These are phyloP conservation scores for Lepus townsendii DNA, from an alignment of 2,797 vertebrate species.

Conservation along the genomic window DNA sequence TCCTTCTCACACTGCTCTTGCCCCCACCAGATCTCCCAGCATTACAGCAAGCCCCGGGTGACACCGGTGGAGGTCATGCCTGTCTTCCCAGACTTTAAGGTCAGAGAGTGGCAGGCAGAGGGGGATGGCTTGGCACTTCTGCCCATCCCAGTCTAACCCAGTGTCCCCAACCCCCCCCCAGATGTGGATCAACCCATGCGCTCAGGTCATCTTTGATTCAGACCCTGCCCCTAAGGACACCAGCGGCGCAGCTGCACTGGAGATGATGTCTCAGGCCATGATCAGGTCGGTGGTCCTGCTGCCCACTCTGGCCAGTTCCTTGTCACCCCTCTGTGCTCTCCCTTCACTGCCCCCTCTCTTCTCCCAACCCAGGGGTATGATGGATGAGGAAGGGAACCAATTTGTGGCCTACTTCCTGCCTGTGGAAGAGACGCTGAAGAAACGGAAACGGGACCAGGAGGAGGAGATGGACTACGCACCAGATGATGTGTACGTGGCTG, in stretches of 20 bases:
- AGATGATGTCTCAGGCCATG: constrained; percentile 99
- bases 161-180: constrained; percentile 73
- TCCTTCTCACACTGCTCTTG: neutral
- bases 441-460: constrained; percentile 95
- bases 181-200: constrained; percentile 99
- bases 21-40: constrained; percentile 91
- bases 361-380: constrained; percentile 93
- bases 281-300: constrained; percentile 91
- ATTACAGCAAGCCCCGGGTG: constrained; percentile 97
- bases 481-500: constrained; percentile 93
- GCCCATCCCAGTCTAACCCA: neutral
- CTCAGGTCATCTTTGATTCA: constrained; percentile 98
- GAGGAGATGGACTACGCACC: constrained; percentile 96
- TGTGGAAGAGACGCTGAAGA: constrained; percentile 95
- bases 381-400: constrained; percentile 99
- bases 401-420: constrained; percentile 98
- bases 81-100: constrained; percentile 97
- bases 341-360: neutral
- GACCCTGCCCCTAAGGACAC: constrained; percentile 97
- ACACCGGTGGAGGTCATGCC: constrained; percentile 96
- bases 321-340: neutral
- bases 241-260: constrained; percentile 91
- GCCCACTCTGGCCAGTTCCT: neutral
- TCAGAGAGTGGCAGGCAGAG: constrained; percentile 78
- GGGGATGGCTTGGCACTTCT: neutral